Conservation (phyloP, 2,797 vertebrate species). For the Hydrolagus colliei region DNA sequence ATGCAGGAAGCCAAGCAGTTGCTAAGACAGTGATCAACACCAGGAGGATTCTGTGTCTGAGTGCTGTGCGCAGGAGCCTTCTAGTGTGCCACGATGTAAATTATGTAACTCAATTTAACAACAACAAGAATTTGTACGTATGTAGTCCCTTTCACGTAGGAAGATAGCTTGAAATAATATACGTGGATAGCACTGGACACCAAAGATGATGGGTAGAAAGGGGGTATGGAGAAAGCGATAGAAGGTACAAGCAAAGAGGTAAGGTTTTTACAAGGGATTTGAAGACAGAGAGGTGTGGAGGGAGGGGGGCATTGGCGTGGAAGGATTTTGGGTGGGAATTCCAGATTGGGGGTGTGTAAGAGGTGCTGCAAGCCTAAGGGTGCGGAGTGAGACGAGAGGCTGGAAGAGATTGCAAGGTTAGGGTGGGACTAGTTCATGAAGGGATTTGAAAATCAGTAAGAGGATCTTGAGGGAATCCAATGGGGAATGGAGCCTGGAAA, state of each 20-base stretch:
- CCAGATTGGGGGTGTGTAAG: neutral
- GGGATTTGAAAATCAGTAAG: neutral
- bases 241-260: neutral
- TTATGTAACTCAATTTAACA: no score
- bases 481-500: neutral
- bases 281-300: neutral
- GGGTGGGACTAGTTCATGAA: neutral
- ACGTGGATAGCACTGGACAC: neutral
- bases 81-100: no score
- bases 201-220: neutral
- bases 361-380: neutral
- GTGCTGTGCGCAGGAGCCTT: no score
- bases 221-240: neutral
- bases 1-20: no score
- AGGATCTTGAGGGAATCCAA: neutral
- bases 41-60: no score
- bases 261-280: neutral
- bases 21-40: no score
- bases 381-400: neutral
- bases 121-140: neutral
- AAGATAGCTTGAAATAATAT: neutral
- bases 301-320: neutral
- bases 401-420: neutral
- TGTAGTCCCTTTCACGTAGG: no score
- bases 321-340: neutral